A percentile compares a stretch with the other conserved stretches of the same genome.
Conservation (phyloP, 2,113 vertebrate species). For the Tupaia tana region DNA sequence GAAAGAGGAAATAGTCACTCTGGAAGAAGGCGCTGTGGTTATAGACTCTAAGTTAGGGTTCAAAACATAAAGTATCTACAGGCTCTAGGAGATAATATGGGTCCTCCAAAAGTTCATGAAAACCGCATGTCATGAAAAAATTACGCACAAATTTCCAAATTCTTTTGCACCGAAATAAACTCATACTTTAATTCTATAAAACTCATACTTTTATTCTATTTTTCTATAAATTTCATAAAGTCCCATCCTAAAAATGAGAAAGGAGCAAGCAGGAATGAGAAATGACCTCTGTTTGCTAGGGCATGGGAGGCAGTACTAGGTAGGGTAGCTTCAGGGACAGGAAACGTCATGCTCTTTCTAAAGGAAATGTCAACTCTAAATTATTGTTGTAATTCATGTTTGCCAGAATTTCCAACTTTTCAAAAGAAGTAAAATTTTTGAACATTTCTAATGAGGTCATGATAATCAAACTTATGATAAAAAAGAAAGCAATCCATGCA, state of each 20-base stretch:
- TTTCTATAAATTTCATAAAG: no score
- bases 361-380: not conserved
- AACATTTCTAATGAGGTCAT: not conserved
- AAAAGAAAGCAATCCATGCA: not conserved
- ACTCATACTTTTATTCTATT: no score
- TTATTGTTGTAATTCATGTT: not conserved
- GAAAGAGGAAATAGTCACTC: not conserved
- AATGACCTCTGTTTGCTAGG: not conserved
- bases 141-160: no score
- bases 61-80: not conserved
- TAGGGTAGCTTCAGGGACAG: no score
- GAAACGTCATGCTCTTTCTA: not conserved
- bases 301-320: not conserved
- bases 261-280: not conserved
- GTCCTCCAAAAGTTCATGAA: no score
- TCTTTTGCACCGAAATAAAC: no score
- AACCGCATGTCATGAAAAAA: no score
- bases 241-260: not conserved
- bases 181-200: no score
- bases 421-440: not conserved
- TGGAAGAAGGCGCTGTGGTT: not conserved
- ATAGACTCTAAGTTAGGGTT: not conserved
- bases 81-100: not conserved
- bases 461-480: not conserved
- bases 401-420: not conserved